Percentiles rank a stretch among this genome's conserved stretches.
phyloP scores from a whole-genome alignment of 2,797 vertebrate genomes.

The Lycodopsis pacificus region DNA sequence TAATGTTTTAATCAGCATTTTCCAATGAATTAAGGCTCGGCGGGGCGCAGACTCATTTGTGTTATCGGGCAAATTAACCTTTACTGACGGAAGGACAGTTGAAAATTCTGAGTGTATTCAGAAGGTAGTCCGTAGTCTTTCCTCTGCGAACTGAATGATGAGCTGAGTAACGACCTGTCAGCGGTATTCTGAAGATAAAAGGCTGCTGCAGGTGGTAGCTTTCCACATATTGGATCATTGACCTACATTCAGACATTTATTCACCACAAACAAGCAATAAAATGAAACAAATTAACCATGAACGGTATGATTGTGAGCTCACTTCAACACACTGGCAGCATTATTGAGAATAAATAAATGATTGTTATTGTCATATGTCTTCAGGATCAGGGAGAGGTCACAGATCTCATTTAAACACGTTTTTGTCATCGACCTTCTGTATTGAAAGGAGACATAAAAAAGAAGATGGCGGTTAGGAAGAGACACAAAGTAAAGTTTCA shows the following conservation, averaged over 20 bases:
- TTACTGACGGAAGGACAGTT: constrained; percentile 59
- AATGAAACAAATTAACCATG: constrained; percentile 11
- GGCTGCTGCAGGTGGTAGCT: neutral
- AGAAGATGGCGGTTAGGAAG: neutral
- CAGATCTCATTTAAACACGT: neutral
- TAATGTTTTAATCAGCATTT: constrained; percentile 81
- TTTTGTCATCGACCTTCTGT: constrained; percentile 2
- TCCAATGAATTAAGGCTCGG: constrained; percentile 57
- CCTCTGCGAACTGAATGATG: constrained; percentile 1
- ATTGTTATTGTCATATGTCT: constrained; percentile 19
- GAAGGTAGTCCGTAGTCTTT: neutral
- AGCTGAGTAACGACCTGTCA: constrained; percentile 11
- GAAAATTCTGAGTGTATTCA: constrained; percentile 24
- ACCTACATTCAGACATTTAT: constrained; percentile 5
- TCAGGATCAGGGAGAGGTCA: constrained; percentile 13
- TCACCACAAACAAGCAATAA: neutral
- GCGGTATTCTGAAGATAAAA: constrained; percentile 5
- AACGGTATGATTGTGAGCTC: neutral
- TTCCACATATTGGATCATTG: constrained; percentile 3
- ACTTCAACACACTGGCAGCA: constrained; percentile 6
- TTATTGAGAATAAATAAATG: constrained; percentile 12
- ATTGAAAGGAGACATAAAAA: constrained; percentile 18
- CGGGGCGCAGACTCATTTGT: constrained; percentile 66
- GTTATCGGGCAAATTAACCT: constrained; percentile 77
- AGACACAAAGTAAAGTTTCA: constrained; percentile 2